Evolutionary conservation across 2,888 invertebrate species (phyloP).

Genomic region (Trichopoda pennipes): DNA sequence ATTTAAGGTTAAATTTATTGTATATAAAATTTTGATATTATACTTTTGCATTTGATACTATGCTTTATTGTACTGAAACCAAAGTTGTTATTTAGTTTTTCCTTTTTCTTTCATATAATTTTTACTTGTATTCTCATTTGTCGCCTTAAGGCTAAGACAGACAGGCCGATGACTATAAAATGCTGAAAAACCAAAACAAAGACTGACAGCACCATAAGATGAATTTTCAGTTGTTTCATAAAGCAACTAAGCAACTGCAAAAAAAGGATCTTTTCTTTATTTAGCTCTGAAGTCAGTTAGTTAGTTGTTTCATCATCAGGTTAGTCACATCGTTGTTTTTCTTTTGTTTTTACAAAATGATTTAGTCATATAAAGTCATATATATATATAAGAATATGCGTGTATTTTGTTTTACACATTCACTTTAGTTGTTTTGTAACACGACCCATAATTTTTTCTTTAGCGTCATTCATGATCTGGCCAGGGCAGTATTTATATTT

Average conservation of each 20-base stretch:
- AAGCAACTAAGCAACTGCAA: constrained; percentile 25
- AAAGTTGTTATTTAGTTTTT: constrained; percentile 21
- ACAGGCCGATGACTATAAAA: constrained; percentile 20
- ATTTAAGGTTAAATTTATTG: too few relatives aligned
- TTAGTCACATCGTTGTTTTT: constrained; percentile 37
- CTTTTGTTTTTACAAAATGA: constrained; percentile 24
- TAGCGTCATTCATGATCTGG: constrained; percentile 37
- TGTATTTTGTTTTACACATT: constrained; percentile 24
- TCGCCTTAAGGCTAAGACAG: constrained; percentile 58
- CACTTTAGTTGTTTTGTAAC: constrained; percentile 41
- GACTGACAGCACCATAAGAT: constrained; percentile 28
- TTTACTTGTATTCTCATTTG: constrained; percentile 54
- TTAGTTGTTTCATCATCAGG: constrained; percentile 40
- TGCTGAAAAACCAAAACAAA: constrained; percentile 33
- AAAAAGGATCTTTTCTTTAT: constrained; percentile 49
- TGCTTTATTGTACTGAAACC: neutral
- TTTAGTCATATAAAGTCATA: neutral
- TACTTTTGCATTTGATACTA: too few relatives aligned
- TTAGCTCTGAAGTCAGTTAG: constrained; percentile 22
- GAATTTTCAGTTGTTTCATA: constrained; percentile 14
- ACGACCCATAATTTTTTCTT: constrained; percentile 31
- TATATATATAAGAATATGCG: neutral
- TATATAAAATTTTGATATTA: too few relatives aligned
- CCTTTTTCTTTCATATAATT: neutral
- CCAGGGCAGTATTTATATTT: constrained; percentile 25